A percentile compares a stretch with the other conserved stretches of the same genome.
Conservation (phyloP, 2,113 vertebrate species). For the Vanacampus margaritifer region DNA sequence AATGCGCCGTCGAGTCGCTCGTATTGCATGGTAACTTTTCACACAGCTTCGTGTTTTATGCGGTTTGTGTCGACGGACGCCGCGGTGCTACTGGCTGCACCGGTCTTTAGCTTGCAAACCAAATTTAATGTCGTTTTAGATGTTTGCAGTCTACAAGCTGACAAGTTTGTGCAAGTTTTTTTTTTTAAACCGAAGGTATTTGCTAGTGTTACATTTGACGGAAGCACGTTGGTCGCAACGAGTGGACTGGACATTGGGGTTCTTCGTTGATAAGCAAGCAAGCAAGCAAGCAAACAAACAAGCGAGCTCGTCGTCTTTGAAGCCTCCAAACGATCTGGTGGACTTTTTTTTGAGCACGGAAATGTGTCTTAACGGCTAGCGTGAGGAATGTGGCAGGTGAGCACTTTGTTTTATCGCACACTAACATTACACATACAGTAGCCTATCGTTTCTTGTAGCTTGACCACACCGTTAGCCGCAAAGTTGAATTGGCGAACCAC, state of each 20-base stretch:
- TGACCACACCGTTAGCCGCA: constrained; percentile 4
- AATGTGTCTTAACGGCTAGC: constrained; percentile 21
- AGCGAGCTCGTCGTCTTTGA: neutral
- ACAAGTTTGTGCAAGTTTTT: constrained; percentile 30
- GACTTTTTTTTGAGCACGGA: constrained; percentile 24
- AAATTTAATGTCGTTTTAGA: neutral
- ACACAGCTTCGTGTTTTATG: constrained; percentile 47
- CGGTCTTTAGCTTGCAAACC: constrained; percentile 18
- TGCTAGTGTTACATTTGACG: neutral
- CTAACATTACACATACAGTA: neutral
- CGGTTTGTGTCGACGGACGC: constrained; percentile 49
- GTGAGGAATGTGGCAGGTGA: constrained; percentile 53
- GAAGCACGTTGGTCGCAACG: neutral
- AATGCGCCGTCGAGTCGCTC: constrained; percentile 46
- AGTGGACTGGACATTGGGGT: neutral
- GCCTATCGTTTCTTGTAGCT: constrained; percentile 11
- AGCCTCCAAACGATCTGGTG: neutral
- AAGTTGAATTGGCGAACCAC: constrained; percentile 49
- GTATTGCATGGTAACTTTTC: constrained; percentile 59
- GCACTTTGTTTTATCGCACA: constrained; percentile 37
- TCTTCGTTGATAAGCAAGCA: neutral
- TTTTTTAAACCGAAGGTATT: neutral
- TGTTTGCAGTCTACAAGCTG: constrained; percentile 14
- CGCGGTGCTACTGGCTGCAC: constrained; percentile 38
- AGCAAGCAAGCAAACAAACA: neutral